Base-by-base conservation (phyloP, 2,888 invertebrate genomes). In the Leucoptera coffeella region DNA sequence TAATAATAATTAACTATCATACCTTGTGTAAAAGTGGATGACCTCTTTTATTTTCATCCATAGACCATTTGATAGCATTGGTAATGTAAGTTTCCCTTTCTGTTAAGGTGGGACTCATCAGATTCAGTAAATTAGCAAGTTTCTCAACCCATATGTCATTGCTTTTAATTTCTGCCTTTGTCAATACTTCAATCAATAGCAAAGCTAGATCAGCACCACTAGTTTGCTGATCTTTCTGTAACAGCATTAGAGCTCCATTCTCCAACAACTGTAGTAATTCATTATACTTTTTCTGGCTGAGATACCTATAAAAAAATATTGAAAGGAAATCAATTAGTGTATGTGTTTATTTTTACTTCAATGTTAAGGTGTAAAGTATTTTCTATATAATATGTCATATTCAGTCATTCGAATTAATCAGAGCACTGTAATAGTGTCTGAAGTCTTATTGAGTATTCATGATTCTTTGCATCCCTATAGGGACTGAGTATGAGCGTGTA, bases 151-250 rank as follows among this genome's bases (percentile, higher is more conserved):
- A 82, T 33, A 77, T 72, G 35, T 77, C 67, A 32, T 73, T 75
- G 5, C 82, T 77, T 31, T 71, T 67, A 9, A 75, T 75, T 37
- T 77, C 75, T 2, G 87, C 82, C 57, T 85, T 85, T 38, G 77
- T 78, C 41, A 94, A 64, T 23, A 88, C 87, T 40, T 92, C 90
- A 35, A 94, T 65, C 36, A 89, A 76, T 38, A 94, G 67, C 43
- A 88, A 78, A 32, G 85, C 85, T 48, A 95, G 73, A 62, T 95
- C 94, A 25, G 87, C 85, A 30, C 91, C 94, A 67, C 87, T 88
- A 15, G 81, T 77, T 56, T 84, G 81, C 75, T 91, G 90, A 42
- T 85, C 82, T 47, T 80, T 81, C 45, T 80, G 77, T 37, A 86
- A 72, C 31, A 89, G 76, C 39, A 80, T 71, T 32, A 75, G 62